Evolutionary conservation across 2,888 invertebrate genomes (phyloP).

Genomic region (Mylabris sibirica): DNA sequence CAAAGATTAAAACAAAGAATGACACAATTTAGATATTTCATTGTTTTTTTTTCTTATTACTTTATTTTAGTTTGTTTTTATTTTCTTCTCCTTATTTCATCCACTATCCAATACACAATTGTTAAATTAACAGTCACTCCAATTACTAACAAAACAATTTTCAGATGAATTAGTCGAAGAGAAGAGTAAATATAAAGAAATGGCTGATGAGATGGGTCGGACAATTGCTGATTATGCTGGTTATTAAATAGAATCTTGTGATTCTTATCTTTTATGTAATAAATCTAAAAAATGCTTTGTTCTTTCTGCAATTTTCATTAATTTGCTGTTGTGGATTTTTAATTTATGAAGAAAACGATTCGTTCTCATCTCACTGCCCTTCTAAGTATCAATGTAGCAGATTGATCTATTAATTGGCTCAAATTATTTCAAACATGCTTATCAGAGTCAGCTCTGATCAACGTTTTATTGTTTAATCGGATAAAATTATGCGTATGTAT

Average conservation of each 20-base stretch:
- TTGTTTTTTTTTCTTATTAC: conserved; percentile 24
- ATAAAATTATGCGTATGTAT: too few relatives aligned
- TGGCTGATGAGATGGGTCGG: conserved; percentile 97
- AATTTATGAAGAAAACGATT: background rate
- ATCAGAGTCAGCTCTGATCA: too few relatives aligned
- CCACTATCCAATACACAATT: conserved; percentile 9
- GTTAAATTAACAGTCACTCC: conserved; percentile 25
- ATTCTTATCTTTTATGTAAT: too few relatives aligned
- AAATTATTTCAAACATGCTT: background rate
- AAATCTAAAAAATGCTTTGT: too few relatives aligned
- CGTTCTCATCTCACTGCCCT: background rate
- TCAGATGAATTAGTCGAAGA: conserved; percentile 88
- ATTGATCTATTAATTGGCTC: background rate
- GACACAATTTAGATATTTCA: too few relatives aligned
- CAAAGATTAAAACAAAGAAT: background rate
- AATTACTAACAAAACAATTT: conserved; percentile 23
- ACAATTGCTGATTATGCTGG: conserved; percentile 95
- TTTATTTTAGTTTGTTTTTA: conserved; percentile 41
- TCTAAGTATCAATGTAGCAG: background rate
- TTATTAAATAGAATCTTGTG: conserved; percentile 64
- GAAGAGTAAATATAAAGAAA: conserved; percentile 97
- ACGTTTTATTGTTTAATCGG: too few relatives aligned
- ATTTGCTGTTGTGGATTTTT: too few relatives aligned
- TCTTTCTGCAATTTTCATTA: too few relatives aligned
- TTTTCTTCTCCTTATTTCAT: conserved; percentile 24